These are phyloP conservation scores for Propithecus perrieri DNA, from an alignment of 2,797 vertebrate genomes.

Conservation along the genomic window DNA sequence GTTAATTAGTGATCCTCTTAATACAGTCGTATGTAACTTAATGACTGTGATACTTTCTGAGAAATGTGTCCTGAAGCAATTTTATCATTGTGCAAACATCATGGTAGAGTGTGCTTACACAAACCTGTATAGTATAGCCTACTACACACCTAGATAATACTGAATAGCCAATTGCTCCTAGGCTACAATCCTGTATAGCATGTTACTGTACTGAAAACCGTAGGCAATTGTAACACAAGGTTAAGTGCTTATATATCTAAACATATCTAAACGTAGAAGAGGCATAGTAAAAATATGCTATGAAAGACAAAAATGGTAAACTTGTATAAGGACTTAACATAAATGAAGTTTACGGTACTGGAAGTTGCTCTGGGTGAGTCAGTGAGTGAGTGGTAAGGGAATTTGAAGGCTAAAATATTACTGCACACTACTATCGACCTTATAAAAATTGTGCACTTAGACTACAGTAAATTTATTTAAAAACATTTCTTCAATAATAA, in stretches of 20 bases:
- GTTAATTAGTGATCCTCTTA: neutral
- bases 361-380: neutral
- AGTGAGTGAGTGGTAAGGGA: neutral
- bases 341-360: neutral
- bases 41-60: neutral
- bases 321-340: neutral
- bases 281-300: neutral
- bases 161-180: neutral
- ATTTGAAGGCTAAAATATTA: neutral
- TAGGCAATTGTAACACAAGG: neutral
- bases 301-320: neutral
- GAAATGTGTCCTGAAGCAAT: neutral
- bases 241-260: neutral
- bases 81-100: neutral
- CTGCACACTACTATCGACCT: neutral
- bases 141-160: neutral
- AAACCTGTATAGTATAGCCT: neutral
- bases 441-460: neutral
- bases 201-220: neutral
- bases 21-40: neutral
- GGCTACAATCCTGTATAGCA: neutral
- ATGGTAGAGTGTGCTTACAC: neutral
- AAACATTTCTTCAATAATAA: neutral
- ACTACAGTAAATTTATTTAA: neutral
- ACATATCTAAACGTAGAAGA: neutral